Conservation (phyloP, 2,888 invertebrate genomes). For the Cantharis rufa region DNA sequence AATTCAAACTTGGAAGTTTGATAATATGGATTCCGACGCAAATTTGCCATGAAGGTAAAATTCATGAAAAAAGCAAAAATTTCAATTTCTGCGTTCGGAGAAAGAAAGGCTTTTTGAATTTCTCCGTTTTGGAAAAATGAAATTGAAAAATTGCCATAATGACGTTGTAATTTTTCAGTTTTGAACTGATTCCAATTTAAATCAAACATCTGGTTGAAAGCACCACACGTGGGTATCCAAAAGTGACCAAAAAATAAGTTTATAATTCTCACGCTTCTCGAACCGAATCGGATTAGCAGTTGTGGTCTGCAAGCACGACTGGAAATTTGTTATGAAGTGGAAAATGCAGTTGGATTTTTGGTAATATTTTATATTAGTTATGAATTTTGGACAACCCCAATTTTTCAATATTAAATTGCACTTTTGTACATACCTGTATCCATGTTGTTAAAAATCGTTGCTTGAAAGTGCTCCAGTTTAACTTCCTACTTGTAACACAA, state of each 20-base stretch:
- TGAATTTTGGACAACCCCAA: no score
- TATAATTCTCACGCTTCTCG: background rate
- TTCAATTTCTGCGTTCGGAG: no score
- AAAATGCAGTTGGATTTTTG: background rate
- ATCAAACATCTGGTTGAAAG: background rate
- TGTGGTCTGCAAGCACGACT: background rate
- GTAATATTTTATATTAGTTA: background rate
- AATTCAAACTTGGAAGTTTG: no score
- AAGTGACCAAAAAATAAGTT: background rate
- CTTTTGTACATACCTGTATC: conserved; percentile 10
- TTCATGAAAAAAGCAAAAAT: no score
- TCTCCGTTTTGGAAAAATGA: no score
- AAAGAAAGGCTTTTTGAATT: no score
- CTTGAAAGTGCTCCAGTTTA: background rate
- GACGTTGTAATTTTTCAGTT: no score
- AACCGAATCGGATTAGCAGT: background rate
- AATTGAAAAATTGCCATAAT: no score
- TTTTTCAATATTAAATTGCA: no score
- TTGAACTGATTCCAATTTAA: background rate
- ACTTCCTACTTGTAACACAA: background rate
- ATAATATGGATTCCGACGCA: background rate
- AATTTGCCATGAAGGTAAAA: background rate
- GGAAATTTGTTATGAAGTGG: background rate
- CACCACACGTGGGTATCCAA: background rate
- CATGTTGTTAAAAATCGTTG: conserved; percentile 1